A percentile compares a stretch with the other conserved stretches of the same genome.
These are phyloP conservation scores for Pherbina coryleti DNA, from an alignment of 2,888 invertebrate species.

Conservation along the genomic window DNA sequence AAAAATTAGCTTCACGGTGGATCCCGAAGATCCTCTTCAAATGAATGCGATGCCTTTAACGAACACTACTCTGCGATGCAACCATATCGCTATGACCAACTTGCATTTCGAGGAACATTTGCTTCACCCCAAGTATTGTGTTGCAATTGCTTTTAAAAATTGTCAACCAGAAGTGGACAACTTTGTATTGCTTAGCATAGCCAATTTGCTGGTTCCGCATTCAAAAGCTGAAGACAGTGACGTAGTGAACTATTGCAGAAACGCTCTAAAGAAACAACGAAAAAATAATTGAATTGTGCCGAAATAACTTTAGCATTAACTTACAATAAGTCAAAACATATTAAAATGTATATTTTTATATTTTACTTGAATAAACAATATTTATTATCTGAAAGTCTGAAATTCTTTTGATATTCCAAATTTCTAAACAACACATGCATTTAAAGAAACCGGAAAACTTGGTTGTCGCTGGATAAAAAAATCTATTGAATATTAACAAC, in stretches of 20 bases:
- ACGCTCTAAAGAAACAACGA: constrained; percentile 57
- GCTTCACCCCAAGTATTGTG: constrained; percentile 81
- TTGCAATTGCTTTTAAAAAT: constrained; percentile 78
- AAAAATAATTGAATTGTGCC: constrained; percentile 48
- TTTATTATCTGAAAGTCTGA: neutral
- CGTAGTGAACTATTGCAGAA: constrained; percentile 57
- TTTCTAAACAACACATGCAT: too few relatives aligned
- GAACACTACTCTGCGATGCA: constrained; percentile 78
- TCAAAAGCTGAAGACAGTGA: constrained; percentile 47
- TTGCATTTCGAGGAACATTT: constrained; percentile 91
- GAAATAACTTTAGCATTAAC: too few relatives aligned
- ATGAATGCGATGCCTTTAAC: constrained; percentile 69
- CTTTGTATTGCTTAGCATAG: constrained; percentile 74
- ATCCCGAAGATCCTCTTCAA: constrained; percentile 71
- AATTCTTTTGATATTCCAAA: too few relatives aligned
- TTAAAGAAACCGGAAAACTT: too few relatives aligned
- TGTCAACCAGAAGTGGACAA: constrained; percentile 54
- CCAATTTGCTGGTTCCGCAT: constrained; percentile 73
- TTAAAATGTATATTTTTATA: neutral
- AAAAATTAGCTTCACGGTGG: constrained; percentile 80
- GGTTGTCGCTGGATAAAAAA: too few relatives aligned
- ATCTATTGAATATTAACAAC: too few relatives aligned
- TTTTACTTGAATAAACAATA: neutral
- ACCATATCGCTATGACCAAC: constrained; percentile 72
- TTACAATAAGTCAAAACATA: too few relatives aligned